phyloP scores from a whole-genome alignment of 2,113 vertebrate species.

The Odontophorus gujanensis region DNA sequence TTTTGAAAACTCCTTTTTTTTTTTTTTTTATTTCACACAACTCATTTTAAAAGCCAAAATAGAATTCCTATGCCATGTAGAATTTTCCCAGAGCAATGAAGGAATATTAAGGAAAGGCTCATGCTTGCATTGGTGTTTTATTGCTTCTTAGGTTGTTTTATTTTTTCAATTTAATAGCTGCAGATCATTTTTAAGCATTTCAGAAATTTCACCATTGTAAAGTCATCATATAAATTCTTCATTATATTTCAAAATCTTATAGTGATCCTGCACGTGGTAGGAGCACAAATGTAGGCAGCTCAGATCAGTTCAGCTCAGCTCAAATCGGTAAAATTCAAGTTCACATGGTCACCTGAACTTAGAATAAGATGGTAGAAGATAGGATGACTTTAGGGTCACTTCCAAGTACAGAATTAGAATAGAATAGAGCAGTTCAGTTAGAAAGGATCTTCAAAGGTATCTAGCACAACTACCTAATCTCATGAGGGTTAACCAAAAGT shows the following conservation, averaged over 20 bases:
- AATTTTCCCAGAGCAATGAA: neutral
- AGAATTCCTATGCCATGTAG: neutral
- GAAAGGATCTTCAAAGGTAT: neutral
- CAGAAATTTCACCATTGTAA: neutral
- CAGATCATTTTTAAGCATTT: neutral
- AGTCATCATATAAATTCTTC: neutral
- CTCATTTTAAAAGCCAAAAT: neutral
- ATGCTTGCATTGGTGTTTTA: accelerated
- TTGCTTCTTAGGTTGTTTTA: neutral
- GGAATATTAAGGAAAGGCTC: neutral
- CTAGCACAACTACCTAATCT: neutral
- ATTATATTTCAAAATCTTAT: neutral
- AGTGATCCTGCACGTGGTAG: accelerated
- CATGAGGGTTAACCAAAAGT: neutral
- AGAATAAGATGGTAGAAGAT: neutral
- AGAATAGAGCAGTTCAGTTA: neutral
- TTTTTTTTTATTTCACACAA: neutral
- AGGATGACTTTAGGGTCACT: neutral
- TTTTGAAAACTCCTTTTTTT: neutral
- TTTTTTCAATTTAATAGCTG: neutral
- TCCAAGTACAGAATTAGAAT: neutral
- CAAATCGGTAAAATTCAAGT: neutral
- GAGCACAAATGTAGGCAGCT: neutral
- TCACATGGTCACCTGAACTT: neutral
- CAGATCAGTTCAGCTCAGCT: neutral